A percentile compares a stretch with the other conserved stretches of the same genome.
Conservation (phyloP, 2,113 vertebrate genomes). For the Atrichornis clamosus region DNA sequence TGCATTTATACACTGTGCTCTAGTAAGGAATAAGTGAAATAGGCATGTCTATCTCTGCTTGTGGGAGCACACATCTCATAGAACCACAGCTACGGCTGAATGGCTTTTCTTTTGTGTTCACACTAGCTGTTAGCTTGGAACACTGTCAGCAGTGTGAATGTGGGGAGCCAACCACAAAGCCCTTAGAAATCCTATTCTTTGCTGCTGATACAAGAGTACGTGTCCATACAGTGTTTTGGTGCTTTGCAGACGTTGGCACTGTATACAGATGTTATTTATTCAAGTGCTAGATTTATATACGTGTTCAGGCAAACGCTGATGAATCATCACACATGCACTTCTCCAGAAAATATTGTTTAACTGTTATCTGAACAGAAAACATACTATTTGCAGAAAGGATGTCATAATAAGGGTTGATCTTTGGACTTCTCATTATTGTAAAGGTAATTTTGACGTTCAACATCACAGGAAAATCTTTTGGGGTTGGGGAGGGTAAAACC, state of each 20-base stretch:
- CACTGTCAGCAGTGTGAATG: background rate
- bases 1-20: background rate
- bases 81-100: background rate
- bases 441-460: background rate
- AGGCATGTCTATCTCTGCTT: background rate
- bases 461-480: background rate
- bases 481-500: background rate
- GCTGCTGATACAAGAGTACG: background rate
- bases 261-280: slow-evolving; percentile 12
- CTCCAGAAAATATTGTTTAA: background rate
- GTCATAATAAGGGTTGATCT: background rate
- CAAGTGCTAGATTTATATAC: background rate
- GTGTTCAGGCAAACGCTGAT: background rate
- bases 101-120: background rate
- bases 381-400: background rate
- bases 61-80: background rate
- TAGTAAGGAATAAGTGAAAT: background rate
- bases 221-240: background rate
- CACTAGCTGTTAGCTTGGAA: background rate
- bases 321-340: background rate
- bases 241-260: background rate
- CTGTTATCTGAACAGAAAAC: background rate
- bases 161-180: background rate
- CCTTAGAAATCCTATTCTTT: background rate
- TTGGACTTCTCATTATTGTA: background rate